phyloP scores from a whole-genome alignment of 2,888 invertebrate genomes.

The Eristalis tenax region DNA sequence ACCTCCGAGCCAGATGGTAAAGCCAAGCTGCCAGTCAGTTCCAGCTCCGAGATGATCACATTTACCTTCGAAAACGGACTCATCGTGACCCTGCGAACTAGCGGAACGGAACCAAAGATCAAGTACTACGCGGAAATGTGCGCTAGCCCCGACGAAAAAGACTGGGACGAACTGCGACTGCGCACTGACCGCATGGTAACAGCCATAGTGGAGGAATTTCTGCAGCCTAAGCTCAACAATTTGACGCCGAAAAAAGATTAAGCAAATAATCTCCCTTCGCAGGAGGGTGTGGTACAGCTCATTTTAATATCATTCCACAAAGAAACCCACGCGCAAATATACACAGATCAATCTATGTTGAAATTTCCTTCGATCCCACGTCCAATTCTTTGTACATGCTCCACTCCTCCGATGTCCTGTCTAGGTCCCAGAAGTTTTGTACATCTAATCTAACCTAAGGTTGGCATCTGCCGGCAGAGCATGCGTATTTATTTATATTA shows the following conservation, averaged over 20 bases:
- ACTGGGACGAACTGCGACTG: conserved; percentile 84
- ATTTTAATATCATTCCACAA: conserved; percentile 32
- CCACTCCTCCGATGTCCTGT: conserved; percentile 2
- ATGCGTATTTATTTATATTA: conserved; percentile 33
- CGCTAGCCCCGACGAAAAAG: conserved; percentile 85
- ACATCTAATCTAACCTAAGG: neutral
- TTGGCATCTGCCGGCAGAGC: neutral
- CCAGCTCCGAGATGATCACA: conserved; percentile 94
- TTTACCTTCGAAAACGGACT: conserved; percentile 94
- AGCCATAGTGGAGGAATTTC: conserved; percentile 89
- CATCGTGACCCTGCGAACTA: conserved; percentile 93
- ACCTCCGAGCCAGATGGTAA: conserved; percentile 86
- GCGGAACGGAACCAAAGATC: conserved; percentile 99
- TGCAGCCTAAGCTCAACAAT: conserved; percentile 88
- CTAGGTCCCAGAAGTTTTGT: neutral
- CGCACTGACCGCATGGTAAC: conserved; percentile 88
- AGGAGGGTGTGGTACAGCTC: neutral
- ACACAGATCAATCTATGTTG: neutral
- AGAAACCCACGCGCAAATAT: neutral
- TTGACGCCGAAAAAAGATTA: conserved; percentile 77
- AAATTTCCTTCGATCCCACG: neutral
- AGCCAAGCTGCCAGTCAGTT: conserved; percentile 86
- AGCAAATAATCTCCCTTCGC: neutral
- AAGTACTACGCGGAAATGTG: conserved; percentile 98
- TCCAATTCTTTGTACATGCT: conserved; percentile 15